These are phyloP conservation scores for Pocota personata DNA, from an alignment of 2,888 invertebrate species.

Conservation along the genomic window DNA sequence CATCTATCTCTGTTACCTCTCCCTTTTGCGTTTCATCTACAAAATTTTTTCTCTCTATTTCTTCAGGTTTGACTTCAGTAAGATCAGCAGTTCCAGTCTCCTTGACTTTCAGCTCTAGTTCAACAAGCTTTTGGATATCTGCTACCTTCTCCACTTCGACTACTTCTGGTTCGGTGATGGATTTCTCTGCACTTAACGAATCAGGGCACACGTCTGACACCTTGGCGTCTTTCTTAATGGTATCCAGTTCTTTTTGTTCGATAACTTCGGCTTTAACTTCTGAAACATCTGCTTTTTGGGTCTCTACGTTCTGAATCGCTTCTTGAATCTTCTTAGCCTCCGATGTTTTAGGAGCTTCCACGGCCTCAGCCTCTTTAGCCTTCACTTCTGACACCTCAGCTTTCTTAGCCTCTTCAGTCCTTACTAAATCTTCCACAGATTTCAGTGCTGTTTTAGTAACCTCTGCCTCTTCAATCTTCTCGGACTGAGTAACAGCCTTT, in stretches of 20 bases:
- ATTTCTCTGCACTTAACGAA: conserved; percentile 28
- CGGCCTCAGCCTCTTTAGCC: too few species aligned
- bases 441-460: neutral
- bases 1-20: conserved; percentile 42
- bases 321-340: neutral
- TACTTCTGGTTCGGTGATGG: conserved; percentile 32
- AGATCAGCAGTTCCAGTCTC: too few species aligned
- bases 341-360: neutral
- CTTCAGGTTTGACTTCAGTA: conserved; percentile 25
- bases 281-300: neutral
- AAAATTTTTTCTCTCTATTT: conserved; percentile 75
- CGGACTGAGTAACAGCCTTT: neutral
- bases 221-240: neutral
- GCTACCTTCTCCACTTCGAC: too few species aligned
- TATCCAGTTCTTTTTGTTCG: neutral
- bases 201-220: neutral
- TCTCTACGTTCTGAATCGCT: neutral
- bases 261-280: neutral
- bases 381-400: neutral
- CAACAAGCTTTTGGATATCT: too few species aligned
- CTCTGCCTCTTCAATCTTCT: neutral
- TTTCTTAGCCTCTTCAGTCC: neutral
- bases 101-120: too few species aligned
- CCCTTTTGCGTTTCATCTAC: conserved; percentile 62
- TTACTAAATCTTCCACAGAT: neutral